phyloP scores from a whole-genome alignment of 2,888 invertebrate genomes.

The Lasioglossum pauxillum region DNA sequence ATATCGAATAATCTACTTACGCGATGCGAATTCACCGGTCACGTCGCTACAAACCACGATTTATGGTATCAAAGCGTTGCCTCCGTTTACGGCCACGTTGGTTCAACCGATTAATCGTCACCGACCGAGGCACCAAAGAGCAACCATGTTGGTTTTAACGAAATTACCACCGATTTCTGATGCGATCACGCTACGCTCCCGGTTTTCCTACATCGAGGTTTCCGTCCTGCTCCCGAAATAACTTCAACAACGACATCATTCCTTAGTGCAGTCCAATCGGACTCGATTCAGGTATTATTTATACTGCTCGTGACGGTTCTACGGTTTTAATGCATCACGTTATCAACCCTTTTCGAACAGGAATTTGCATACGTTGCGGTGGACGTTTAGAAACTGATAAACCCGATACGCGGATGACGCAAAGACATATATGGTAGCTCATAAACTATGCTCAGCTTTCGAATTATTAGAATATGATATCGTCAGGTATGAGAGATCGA shows the following conservation, averaged over 20 bases:
- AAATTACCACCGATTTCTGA: conserved; percentile 40
- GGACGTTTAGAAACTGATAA: neutral
- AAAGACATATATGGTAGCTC: neutral
- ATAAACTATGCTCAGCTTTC: neutral
- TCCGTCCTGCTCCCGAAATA: neutral
- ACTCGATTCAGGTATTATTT: neutral
- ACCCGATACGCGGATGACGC: neutral
- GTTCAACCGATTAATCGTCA: conserved; percentile 63
- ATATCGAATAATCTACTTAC: conserved; percentile 70
- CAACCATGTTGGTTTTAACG: conserved; percentile 41
- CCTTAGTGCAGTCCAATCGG: neutral
- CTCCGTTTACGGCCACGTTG: conserved; percentile 42
- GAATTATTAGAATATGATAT: neutral
- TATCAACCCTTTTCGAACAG: neutral
- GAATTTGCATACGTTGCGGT: neutral
- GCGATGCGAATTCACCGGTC: conserved; percentile 55
- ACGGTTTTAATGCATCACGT: neutral
- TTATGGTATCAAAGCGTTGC: conserved; percentile 59
- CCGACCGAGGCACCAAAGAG: conserved; percentile 28
- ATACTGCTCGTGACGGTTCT: neutral
- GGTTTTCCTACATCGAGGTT: neutral
- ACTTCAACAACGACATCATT: neutral
- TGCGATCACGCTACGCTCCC: conserved; percentile 25
- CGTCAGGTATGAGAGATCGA: neutral
- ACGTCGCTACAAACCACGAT: conserved; percentile 65